Conservation (phyloP, 2,888 invertebrate species). For the Oxyscelio sp. region DNA sequence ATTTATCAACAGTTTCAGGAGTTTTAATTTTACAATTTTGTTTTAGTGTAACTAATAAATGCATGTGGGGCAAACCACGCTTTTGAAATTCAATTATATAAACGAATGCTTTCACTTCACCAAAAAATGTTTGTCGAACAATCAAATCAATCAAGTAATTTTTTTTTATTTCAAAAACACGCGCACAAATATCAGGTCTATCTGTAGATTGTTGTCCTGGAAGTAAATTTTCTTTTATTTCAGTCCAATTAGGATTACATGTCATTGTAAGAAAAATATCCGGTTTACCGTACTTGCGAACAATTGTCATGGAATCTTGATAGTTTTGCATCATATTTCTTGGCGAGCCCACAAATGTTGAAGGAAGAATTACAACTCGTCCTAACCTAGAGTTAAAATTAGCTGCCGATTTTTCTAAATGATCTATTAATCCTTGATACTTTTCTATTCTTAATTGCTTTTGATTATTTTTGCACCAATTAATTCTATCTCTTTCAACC, state of each 20-base stretch:
- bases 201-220: not conserved
- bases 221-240: slow-evolving; percentile 5
- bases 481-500: not conserved
- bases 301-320: no score
- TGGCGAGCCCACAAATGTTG: not conserved
- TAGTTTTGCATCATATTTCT: not conserved
- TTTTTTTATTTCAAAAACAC: not conserved
- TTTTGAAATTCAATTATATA: not conserved
- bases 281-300: not conserved
- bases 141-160: not conserved
- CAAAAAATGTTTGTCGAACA: not conserved
- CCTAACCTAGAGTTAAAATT: not conserved
- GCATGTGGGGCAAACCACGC: not conserved
- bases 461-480: not conserved
- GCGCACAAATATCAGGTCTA: not conserved
- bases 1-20: not conserved
- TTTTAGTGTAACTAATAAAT: not conserved
- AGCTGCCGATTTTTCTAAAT: not conserved
- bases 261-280: not conserved
- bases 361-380: not conserved
- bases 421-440: not conserved
- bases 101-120: not conserved
- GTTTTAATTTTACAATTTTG: not conserved
- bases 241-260: no score
- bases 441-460: not conserved